Percentiles rank a stretch among this genome's conserved stretches.
Evolutionary conservation across 1,140 invertebrate species (phyloP).

Genomic region (Neotoxoptera formosana): DNA sequence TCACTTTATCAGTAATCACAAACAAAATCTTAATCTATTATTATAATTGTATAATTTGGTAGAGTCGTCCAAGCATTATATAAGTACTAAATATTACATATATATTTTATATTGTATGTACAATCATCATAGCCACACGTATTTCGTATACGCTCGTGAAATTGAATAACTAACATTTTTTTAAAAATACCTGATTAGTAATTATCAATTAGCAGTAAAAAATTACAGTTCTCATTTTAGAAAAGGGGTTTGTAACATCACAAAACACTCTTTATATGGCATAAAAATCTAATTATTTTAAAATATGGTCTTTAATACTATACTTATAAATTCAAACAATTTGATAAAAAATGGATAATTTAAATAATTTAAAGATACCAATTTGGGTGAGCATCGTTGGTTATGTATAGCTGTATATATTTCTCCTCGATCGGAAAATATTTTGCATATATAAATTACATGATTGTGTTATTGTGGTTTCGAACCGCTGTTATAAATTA

Average conservation of each 20-base stretch:
- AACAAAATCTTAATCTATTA: too few species aligned
- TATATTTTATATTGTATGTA: too few species aligned
- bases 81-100: too few species aligned
- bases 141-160: not conserved
- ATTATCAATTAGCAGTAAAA: not conserved
- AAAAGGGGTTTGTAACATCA: not conserved
- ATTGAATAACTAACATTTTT: too few species aligned
- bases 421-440: not conserved
- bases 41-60: not conserved
- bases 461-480: not conserved
- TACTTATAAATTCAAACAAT: not conserved
- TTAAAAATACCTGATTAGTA: not conserved
- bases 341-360: not conserved
- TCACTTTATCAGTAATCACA: too few species aligned
- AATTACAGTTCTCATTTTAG: not conserved
- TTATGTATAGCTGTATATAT: not conserved
- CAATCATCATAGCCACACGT: not conserved
- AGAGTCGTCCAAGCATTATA: too few species aligned
- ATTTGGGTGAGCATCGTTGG: not conserved
- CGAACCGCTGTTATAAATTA: not conserved
- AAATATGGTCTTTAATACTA: not conserved
- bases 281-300: not conserved
- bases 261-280: not conserved
- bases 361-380: not conserved
- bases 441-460: not conserved